Conservation (phyloP, 2,113 vertebrate species). For the Petrocephalus microphthalmus region DNA sequence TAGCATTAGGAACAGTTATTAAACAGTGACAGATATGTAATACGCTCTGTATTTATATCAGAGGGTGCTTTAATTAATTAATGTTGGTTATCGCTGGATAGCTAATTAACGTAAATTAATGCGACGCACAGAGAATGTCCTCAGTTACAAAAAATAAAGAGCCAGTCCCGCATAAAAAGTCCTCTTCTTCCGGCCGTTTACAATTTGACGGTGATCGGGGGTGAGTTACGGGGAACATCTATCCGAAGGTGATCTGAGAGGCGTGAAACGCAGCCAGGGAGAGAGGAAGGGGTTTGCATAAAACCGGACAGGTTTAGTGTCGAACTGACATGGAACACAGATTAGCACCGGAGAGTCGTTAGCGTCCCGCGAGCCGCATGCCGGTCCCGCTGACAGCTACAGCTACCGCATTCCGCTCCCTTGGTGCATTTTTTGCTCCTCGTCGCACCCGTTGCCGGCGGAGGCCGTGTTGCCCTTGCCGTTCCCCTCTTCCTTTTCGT, state of each 20-base stretch:
- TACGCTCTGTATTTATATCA: not conserved
- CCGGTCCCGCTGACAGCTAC: conserved; percentile 40
- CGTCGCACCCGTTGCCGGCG: conserved; percentile 37
- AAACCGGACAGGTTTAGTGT: conserved; percentile 29
- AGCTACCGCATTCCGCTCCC: conserved; percentile 26
- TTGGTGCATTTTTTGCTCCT: conserved; percentile 6
- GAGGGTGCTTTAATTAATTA: not conserved
- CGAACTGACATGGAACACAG: conserved; percentile 50
- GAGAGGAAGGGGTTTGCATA: not conserved
- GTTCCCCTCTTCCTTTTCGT: not conserved
- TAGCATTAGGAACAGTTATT: conserved; percentile 1
- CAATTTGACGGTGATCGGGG: not conserved
- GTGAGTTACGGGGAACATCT: not conserved
- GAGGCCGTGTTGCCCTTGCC: conserved; percentile 9
- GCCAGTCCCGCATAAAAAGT: not conserved
- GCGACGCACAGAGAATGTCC: not conserved
- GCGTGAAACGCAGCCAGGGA: not conserved
- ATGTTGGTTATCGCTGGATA: not conserved
- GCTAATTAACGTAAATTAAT: not conserved
- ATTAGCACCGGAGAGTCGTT: conserved; percentile 36
- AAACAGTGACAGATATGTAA: not conserved
- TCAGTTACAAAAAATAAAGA: not conserved
- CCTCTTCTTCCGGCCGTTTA: not conserved
- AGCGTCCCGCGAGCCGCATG: not conserved
- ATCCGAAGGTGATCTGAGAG: not conserved